A percentile compares a stretch with the other conserved stretches of the same genome.
Conservation (phyloP, 2,113 vertebrate genomes). For the Mormyrus iriodes region DNA sequence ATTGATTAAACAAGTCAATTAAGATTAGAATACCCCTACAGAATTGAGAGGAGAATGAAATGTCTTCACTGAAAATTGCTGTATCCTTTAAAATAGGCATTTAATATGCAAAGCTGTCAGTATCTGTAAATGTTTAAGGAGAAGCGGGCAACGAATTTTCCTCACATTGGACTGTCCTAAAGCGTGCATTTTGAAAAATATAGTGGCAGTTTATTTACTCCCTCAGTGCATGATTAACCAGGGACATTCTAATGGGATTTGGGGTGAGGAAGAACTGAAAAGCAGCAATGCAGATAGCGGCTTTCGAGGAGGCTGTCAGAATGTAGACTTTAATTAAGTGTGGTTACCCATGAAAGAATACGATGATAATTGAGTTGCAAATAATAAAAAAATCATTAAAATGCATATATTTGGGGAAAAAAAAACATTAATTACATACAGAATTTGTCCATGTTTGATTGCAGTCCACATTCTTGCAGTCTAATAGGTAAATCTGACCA, state of each 20-base stretch:
- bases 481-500: not conserved
- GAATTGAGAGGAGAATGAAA: not conserved
- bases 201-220: not conserved
- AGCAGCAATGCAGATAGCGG: not conserved
- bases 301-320: not conserved
- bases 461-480: not conserved
- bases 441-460: not conserved
- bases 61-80: not conserved
- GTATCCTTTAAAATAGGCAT: not conserved
- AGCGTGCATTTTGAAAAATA: not conserved
- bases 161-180: not conserved
- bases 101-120: not conserved
- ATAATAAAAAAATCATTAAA: not conserved
- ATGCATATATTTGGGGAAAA: not conserved
- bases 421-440: not conserved
- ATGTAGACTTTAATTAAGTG: not conserved
- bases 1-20: constrained; percentile 6
- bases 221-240: not conserved
- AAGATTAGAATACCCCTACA: not conserved
- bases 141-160: not conserved
- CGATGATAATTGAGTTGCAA: not conserved
- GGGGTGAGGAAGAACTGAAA: not conserved
- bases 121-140: not conserved
- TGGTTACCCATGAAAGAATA: not conserved
- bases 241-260: not conserved